Evolutionary conservation across 2,888 invertebrate species (phyloP).

Genomic region (Morpho deidamia): DNA sequence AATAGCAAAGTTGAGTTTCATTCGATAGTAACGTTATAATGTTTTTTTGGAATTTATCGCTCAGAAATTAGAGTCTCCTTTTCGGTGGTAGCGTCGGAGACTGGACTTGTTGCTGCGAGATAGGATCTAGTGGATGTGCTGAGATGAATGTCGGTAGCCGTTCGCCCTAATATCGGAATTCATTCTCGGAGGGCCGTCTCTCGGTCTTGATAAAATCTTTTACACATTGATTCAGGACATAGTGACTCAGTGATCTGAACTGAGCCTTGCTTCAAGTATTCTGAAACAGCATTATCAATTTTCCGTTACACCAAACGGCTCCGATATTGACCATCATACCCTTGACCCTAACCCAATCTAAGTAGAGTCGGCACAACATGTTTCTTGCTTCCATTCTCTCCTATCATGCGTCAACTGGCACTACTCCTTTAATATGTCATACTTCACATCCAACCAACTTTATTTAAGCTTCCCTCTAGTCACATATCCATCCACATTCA

Average conservation of each 20-base stretch:
- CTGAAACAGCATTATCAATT: too few species aligned
- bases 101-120: constrained; percentile 23
- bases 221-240: not conserved
- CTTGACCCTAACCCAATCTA: too few species aligned
- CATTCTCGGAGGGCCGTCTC: constrained; percentile 12
- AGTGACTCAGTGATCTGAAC: not conserved
- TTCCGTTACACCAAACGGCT: too few species aligned
- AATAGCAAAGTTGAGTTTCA: constrained; percentile 21
- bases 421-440: too few species aligned
- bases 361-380: too few species aligned
- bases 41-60: constrained; percentile 14
- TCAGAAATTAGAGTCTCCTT: constrained; percentile 14
- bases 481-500: too few species aligned
- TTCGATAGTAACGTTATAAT: constrained; percentile 10
- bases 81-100: not conserved
- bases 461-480: too few species aligned
- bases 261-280: too few species aligned
- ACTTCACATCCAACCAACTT: too few species aligned
- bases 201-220: constrained; percentile 18
- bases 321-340: too few species aligned
- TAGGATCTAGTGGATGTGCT: constrained; percentile 8
- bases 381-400: too few species aligned
- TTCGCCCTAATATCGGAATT: not conserved
- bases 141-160: constrained; percentile 8
- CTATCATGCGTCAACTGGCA: too few species aligned